A percentile compares a stretch with the other conserved stretches of the same genome.
phyloP scores from a whole-genome alignment of 2,113 vertebrate genomes.

The Lepisosteus oculatus region DNA sequence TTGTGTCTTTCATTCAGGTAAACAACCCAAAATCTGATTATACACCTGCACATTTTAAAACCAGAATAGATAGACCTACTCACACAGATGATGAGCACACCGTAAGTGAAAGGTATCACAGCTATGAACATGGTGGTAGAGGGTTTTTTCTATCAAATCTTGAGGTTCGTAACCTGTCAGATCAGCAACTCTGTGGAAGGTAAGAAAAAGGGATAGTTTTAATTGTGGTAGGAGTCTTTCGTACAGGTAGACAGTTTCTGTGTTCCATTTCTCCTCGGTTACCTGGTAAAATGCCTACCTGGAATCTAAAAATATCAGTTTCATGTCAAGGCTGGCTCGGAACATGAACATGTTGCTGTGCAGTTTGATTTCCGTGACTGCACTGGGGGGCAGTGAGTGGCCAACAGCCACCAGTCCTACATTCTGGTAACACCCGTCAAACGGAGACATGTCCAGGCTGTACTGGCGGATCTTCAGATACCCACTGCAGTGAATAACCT shows the following conservation, averaged over 20 bases:
- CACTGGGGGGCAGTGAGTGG: slow-evolving; percentile 91
- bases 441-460: slow-evolving; percentile 95
- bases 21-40: no score
- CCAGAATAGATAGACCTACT: slow-evolving; percentile 55
- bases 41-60: no score
- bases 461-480: slow-evolving; percentile 97
- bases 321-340: slow-evolving; percentile 95
- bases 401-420: slow-evolving; percentile 95
- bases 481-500: slow-evolving; percentile 97
- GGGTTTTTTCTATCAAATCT: slow-evolving; percentile 97
- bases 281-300: slow-evolving; percentile 62
- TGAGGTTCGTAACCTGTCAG: slow-evolving; percentile 97
- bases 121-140: slow-evolving; percentile 96
- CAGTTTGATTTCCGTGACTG: slow-evolving; percentile 94
- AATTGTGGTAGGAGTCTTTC: background rate
- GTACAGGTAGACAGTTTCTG: no score
- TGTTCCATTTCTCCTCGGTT: no score
- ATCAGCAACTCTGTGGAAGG: slow-evolving; percentile 82
- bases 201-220: slow-evolving; percentile 5
- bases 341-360: slow-evolving; percentile 99
- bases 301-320: slow-evolving; percentile 95
- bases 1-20: no score
- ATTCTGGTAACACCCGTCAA: slow-evolving; percentile 96
- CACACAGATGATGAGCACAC: slow-evolving; percentile 93
- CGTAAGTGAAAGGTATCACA: slow-evolving; percentile 96